Conservation (phyloP, 2,113 vertebrate species). For the Aspidoscelis tigris region DNA sequence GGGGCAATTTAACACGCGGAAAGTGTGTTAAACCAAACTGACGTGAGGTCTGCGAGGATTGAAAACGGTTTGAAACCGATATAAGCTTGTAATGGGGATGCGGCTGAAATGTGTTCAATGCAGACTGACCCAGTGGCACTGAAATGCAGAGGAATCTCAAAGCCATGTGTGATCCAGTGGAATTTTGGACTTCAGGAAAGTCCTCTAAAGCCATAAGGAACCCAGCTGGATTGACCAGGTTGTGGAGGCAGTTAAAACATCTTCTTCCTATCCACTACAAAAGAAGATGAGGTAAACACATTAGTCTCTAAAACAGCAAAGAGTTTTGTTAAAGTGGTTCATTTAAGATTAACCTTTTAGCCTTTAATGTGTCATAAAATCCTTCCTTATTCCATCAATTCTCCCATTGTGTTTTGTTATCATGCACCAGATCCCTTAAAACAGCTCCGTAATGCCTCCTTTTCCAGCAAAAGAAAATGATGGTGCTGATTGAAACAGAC, state of each 20-base stretch:
- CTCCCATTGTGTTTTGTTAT: conserved; percentile 6
- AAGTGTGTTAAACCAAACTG: too few relatives aligned
- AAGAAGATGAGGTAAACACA: background rate
- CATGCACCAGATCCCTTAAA: conserved; percentile 29
- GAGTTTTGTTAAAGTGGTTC: background rate
- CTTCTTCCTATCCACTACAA: background rate
- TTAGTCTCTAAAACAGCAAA: background rate
- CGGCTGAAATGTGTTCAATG: too few relatives aligned
- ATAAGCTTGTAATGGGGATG: too few relatives aligned
- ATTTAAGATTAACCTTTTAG: background rate
- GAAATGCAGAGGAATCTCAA: too few relatives aligned
- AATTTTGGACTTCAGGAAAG: background rate
- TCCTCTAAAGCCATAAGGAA: background rate
- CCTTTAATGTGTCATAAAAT: background rate
- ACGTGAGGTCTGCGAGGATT: too few relatives aligned
- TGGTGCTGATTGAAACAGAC: background rate
- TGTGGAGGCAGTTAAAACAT: background rate
- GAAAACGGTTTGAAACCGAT: too few relatives aligned
- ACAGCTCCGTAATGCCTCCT: conserved; percentile 24
- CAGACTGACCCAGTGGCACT: too few relatives aligned
- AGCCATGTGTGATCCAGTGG: background rate
- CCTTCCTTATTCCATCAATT: background rate
- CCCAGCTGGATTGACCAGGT: background rate
- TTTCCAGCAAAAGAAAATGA: conserved; percentile 31
- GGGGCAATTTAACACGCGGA: too few relatives aligned